These are phyloP conservation scores for Porites cylindrica DNA, from an alignment of 92 coral and sea anemone genomes.

Conservation along the genomic window DNA sequence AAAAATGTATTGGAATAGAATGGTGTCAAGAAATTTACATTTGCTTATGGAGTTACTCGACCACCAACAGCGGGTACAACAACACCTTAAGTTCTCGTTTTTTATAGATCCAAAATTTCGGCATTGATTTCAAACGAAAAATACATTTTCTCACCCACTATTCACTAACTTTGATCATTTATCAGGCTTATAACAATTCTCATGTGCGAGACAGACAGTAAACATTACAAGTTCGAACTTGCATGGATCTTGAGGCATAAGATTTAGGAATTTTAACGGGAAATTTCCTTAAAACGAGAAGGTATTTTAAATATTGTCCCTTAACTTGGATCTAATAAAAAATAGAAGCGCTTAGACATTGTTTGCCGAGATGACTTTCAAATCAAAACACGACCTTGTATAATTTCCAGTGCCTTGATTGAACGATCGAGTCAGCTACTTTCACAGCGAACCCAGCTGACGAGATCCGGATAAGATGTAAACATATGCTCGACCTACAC, in stretches of 20 bases:
- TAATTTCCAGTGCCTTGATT: not conserved
- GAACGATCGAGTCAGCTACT: not conserved
- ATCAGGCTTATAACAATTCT: not conserved
- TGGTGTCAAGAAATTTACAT: not conserved
- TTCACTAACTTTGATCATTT: not conserved
- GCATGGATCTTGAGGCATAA: too few relatives aligned
- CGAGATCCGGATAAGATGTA: not conserved
- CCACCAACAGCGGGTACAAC: slow-evolving; percentile 22
- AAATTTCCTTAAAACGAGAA: not conserved
- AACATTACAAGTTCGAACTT: too few relatives aligned
- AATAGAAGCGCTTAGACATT: not conserved
- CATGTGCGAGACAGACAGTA: not conserved
- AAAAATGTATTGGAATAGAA: not conserved
- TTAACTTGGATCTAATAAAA: not conserved
- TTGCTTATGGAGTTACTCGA: not conserved
- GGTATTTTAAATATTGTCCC: not conserved
- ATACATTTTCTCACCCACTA: not conserved
- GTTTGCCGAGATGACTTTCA: slow-evolving; percentile 1
- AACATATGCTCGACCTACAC: slow-evolving; percentile 13
- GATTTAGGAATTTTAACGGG: too few relatives aligned
- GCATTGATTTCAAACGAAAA: not conserved
- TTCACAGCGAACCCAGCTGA: not conserved
- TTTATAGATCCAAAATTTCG: not conserved
- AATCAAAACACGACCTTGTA: not conserved
- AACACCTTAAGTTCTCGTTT: not conserved